These are phyloP conservation scores for Neodiprion virginianus DNA, from an alignment of 1,140 invertebrate species.

Conservation along the genomic window DNA sequence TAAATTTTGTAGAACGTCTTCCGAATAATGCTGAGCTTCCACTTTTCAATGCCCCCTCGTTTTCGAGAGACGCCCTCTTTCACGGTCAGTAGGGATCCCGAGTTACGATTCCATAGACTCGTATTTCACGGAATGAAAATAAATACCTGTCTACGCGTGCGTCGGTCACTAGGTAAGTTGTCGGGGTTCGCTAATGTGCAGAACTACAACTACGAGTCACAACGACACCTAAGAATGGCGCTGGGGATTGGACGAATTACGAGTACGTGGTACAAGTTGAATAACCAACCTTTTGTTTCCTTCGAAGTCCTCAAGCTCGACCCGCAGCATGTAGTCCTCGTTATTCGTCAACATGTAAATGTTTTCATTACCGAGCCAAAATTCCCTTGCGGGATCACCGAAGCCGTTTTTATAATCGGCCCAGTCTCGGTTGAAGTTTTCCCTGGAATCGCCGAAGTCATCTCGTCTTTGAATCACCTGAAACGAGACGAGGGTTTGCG, in stretches of 20 bases:
- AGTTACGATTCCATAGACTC: too few species aligned
- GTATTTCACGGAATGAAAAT: too few species aligned
- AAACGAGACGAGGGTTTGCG: slow-evolving; percentile 18
- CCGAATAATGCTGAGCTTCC: too few species aligned
- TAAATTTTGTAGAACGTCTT: too few species aligned
- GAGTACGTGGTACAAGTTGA: not conserved
- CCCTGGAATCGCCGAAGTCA: slow-evolving; percentile 83
- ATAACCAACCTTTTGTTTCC: slow-evolving; percentile 81
- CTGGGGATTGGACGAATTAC: not conserved
- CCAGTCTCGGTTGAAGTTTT: slow-evolving; percentile 95
- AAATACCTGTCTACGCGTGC: too few species aligned
- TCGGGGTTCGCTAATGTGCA: too few species aligned
- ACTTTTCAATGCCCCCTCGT: too few species aligned
- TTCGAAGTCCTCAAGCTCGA: slow-evolving; percentile 93
- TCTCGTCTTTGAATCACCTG: slow-evolving; percentile 90
- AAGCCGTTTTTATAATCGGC: slow-evolving; percentile 96
- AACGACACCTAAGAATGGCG: too few species aligned
- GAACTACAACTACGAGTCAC: too few species aligned
- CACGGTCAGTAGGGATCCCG: too few species aligned
- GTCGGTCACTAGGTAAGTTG: too few species aligned
- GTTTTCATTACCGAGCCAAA: slow-evolving; percentile 94
- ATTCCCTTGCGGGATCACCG: slow-evolving; percentile 87
- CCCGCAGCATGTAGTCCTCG: slow-evolving; percentile 86
- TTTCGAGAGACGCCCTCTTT: too few species aligned
- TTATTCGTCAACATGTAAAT: slow-evolving; percentile 96